These are phyloP conservation scores for Nyctereutes procyonoides DNA, from an alignment of 2,113 vertebrate genomes.

Conservation along the genomic window DNA sequence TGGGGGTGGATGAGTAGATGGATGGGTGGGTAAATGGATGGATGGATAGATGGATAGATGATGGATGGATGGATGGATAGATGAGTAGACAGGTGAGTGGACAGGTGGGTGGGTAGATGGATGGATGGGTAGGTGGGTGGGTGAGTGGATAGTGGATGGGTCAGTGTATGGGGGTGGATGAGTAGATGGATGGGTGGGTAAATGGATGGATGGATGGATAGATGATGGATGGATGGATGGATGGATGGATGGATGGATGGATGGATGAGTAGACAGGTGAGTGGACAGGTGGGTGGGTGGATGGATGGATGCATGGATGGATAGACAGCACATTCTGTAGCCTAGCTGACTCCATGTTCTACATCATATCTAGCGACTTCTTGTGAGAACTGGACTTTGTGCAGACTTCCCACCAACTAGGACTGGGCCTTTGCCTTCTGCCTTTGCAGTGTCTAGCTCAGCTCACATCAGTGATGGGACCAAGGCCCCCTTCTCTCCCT, in stretches of 20 bases:
- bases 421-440: not conserved
- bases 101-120: no score
- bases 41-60: no score
- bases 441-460: not conserved
- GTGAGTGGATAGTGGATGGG: no score
- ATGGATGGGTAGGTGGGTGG: rapidly evolving
- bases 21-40: no score
- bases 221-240: no score
- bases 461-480: rapidly evolving
- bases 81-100: no score
- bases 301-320: not conserved
- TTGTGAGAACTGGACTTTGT: not conserved
- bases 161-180: no score
- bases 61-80: no score
- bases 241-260: no score
- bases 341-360: not conserved
- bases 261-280: no score
- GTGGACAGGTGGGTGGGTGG: rapidly evolving
- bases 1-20: no score
- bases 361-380: not conserved
- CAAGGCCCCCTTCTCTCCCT: not conserved
- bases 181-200: rapidly evolving
- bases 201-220: no score
- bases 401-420: not conserved
- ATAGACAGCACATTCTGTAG: not conserved